Base-by-base conservation (phyloP, 2,113 vertebrate genomes). In the Engystomops pustulosus region DNA sequence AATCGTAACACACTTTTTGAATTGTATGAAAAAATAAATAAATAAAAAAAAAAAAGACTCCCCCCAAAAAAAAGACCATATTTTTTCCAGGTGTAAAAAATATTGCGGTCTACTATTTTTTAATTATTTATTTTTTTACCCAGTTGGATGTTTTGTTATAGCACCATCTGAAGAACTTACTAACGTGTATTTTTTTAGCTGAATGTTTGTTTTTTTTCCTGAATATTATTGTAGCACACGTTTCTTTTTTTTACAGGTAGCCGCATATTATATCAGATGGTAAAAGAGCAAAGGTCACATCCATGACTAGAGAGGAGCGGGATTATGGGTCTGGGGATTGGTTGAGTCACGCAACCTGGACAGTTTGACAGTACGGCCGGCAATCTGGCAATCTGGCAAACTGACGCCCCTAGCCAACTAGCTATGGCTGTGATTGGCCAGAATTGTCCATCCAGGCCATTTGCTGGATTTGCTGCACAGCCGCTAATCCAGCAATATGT, bases 1-100 rank as follows among this genome's bases (percentile, higher is more conserved):
- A 25, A 36, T n/a, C 20, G 6, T 82, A 7, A 9, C 55, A 38
- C 32, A 83, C 51, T 62, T 65, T 65, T n/a, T n/a, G 18, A 60
- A 81, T 18, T 15, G 9, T 25, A 2, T 10, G 15, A 53, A 51
- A 74, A 10, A 80, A 75, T 45, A 49, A 17, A 17, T 17, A 15
- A 32, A 32, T 18, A 34, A 18, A 8, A 17, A 32, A 65, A 65
- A 32, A 5, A 60, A 30, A 65, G 32, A 65, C 14, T 11, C 25
- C 14, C 14, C 60, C 27, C 1, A 65, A 41, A 23, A 25, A 9
- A 51, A 6, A 38, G 60, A 0, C 1, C 0, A 47, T 55, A 18
- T 74, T 36, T 11, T 81, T 53, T n/a, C 30, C 18, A 41, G 44
- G 10, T 45, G 15, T 44, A n/a, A n/a, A 70, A 81, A 58, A 82